Base-by-base conservation (phyloP, 2,113 vertebrate genomes). In the Ariopsis seemanni region DNA sequence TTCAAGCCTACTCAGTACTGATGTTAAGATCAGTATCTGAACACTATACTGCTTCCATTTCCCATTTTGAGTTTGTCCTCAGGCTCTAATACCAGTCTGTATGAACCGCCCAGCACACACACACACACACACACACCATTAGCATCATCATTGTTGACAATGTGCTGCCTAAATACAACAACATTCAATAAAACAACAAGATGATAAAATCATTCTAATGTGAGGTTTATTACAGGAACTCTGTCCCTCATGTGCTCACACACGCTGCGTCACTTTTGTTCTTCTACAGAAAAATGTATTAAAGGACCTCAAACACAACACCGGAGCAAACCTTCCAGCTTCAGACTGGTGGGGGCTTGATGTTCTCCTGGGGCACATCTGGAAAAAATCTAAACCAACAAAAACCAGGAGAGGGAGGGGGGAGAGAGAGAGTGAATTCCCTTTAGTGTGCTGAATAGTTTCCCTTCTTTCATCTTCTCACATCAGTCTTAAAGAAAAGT, bases 361-460 rank as follows among this genome's bases (percentile, higher is more conserved):
- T 53, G 71, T 53, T 52, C 52, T 50, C 80, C 79, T 75, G 52
- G 83, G 84, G 42, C 30, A 50, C 94, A 95, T 95, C 93, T 95
- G 95, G 94, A 93, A 95, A 89, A 88, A 88, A 94, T 95, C 93
- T 91, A 87, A 90, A 87, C 91, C 77, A 85, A 88, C 90, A 91
- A 30, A n/a, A 85, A 34, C 17, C 11, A 67, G 34, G 57, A 15
- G 57, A 80, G 57, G 67, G 53, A 52, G 71, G 17, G 17, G n/a
- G 48, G 15, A 72, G 15, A 42, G 30, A 60, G 34, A 42, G 34
- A 42, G 34, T 42, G 34, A 42, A 42, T 42, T 42, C 34, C 34
- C 34, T 42, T 42, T 42, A 42, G 34, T 5, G 18, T n/a, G 34
- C 50, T 85, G n/a, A 42, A 87, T 18, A 52, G 34, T 60, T 67